Conservation (phyloP, 2,797 vertebrate genomes). For the Melanogrammus aeglefinus region DNA sequence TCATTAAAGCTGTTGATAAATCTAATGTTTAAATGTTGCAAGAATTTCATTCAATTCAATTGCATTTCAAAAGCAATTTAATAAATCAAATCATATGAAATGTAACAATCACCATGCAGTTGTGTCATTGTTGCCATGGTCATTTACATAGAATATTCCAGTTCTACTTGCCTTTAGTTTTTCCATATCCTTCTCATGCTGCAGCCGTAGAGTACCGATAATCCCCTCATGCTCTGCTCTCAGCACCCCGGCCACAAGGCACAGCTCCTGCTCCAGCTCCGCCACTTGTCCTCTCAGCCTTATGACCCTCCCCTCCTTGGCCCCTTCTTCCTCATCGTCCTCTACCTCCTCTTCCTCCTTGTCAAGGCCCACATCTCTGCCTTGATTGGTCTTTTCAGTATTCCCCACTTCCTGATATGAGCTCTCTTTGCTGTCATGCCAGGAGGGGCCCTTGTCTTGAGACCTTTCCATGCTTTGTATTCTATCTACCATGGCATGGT, state of each 20-base stretch:
- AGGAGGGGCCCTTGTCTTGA: conserved; percentile 2
- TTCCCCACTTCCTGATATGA: not conserved
- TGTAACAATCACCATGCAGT: not conserved
- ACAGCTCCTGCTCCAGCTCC: conserved; percentile 62
- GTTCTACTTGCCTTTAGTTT: conserved; percentile 64
- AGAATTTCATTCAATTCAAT: not conserved
- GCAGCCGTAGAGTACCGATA: conserved; percentile 37
- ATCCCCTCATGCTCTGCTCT: conserved; percentile 41
- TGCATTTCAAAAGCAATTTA: not conserved
- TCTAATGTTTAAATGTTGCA: too few species aligned
- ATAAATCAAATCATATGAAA: not conserved
- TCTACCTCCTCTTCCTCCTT: conserved; percentile 22
- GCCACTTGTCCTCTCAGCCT: conserved; percentile 41
- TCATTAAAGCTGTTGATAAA: too few species aligned
- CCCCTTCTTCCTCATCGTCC: not conserved
- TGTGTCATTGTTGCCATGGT: not conserved
- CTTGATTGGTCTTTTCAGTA: not conserved
- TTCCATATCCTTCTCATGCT: conserved; percentile 59
- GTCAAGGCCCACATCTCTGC: not conserved
- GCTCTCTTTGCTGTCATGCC: not conserved
- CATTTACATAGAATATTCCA: not conserved
- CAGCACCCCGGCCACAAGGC: conserved; percentile 31
- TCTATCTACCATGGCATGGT: conserved; percentile 4
- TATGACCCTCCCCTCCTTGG: conserved; percentile 6
- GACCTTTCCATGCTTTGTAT: conserved; percentile 20